A percentile compares a stretch with the other conserved stretches of the same genome.
Conservation (phyloP, 2,113 vertebrate species). For the Callionymus lyra region DNA sequence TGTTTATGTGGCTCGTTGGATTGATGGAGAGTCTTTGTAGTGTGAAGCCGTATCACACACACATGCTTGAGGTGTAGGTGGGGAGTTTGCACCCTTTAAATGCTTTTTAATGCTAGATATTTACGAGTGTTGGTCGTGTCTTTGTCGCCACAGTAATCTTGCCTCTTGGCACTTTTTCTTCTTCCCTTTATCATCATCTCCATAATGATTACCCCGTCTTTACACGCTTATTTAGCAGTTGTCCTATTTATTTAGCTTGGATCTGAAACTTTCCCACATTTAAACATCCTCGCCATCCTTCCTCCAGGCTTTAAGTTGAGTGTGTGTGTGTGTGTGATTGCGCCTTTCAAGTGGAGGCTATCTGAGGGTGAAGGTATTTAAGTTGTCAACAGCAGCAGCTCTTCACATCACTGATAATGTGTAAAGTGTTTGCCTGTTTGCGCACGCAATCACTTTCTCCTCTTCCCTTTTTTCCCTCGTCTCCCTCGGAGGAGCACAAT, state of each 20-base stretch:
- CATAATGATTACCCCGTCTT: no score
- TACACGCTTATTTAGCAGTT: no score
- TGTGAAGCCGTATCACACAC: background rate
- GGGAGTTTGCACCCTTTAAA: background rate
- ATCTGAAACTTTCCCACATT: no score
- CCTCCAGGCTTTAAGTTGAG: background rate
- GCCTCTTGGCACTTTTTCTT: no score
- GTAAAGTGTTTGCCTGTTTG: conserved; percentile 46
- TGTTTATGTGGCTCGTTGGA: conserved; percentile 11
- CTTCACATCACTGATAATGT: conserved; percentile 23
- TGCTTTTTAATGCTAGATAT: no score
- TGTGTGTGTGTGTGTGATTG: conserved; percentile 8
- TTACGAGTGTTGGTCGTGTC: no score
- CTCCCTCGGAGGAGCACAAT: conserved; percentile 28
- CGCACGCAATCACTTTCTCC: conserved; percentile 41
- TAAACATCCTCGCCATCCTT: no score
- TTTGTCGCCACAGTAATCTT: background rate
- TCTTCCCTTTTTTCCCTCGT: conserved; percentile 18
- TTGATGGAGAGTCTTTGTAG: conserved; percentile 11
- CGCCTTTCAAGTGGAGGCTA: conserved; percentile 12
- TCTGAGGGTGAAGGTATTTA: conserved; percentile 29
- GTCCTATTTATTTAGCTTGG: no score
- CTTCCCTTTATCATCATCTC: no score
- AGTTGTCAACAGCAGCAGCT: conserved; percentile 33
- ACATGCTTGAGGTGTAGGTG: no score